Evolutionary conservation across 35 echinoderm and acorn worm species (phyloP), one percentile per base, ranked within the genome.

Genomic region (Apostichopus californicus): DNA sequence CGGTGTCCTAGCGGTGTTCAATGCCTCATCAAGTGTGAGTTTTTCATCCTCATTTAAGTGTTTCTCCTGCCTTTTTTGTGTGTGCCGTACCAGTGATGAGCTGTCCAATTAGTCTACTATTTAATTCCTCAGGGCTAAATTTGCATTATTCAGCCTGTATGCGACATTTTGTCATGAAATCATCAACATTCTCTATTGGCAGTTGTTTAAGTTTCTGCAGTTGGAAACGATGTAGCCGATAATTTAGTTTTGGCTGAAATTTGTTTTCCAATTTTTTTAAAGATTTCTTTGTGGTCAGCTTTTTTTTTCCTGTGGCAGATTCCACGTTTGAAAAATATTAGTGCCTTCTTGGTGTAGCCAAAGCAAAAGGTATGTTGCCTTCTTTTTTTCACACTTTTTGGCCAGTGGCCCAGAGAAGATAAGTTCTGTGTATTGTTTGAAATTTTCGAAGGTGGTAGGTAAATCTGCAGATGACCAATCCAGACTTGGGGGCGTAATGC

Each of bases 71-170:
- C n/a, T n/a, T n/a, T n/a, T n/a, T n/a, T n/a, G n/a, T n/a, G n/a
- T n/a, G n/a, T n/a, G n/a, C n/a, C n/a, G n/a, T n/a, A n/a, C n/a
- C n/a, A n/a, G n/a, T n/a, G n/a, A n/a, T n/a, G n/a, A n/a, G n/a
- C n/a, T n/a, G n/a, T n/a, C n/a, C n/a, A n/a, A n/a, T n/a, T n/a
- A n/a, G n/a, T n/a, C n/a, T n/a, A n/a, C n/a, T n/a, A n/a, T n/a
- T n/a, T n/a, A n/a, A n/a, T n/a, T n/a, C n/a, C n/a, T n/a, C n/a
- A n/a, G n/a, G 6, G 17, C 34, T 59, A 17, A 92, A 83, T 71
- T 83, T 83, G 65, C 91, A 92, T 58, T 92, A 83, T 0, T 92
- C 28, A 13, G 91, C 91, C 53, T 92, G 78, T 18, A 92, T 82
- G 12, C 59, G 60, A 75, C 79, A 85, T 56, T 20, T 84, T 17